These are phyloP conservation scores for Diploptera punctata DNA, from an alignment of 2,888 invertebrate genomes.

Conservation along the genomic window DNA sequence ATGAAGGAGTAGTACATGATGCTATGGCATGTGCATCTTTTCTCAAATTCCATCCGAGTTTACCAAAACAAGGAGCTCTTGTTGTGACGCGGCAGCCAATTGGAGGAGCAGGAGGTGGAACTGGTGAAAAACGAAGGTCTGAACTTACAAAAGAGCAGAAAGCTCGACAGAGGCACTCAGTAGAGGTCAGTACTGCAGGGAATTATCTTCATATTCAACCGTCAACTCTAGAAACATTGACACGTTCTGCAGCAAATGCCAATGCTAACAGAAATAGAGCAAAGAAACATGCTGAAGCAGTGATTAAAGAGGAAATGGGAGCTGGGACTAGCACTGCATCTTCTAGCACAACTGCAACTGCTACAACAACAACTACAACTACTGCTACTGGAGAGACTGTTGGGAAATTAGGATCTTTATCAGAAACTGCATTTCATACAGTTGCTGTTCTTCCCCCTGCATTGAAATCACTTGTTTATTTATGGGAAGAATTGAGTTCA, in stretches of 20 bases:
- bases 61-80: constrained; percentile 79
- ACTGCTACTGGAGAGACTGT: constrained; percentile 8
- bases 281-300: constrained; percentile 49
- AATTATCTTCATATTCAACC: constrained; percentile 81
- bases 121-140: constrained; percentile 56
- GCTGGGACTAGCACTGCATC: constrained; percentile 10
- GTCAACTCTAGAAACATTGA: constrained; percentile 76
- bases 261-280: constrained; percentile 73
- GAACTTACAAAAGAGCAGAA: constrained; percentile 65
- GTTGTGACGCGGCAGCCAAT: constrained; percentile 69
- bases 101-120: constrained; percentile 30
- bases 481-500: constrained; percentile 87
- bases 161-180: constrained; percentile 82
- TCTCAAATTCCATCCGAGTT: constrained; percentile 88
- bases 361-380: constrained; percentile 22
- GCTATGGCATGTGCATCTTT: constrained; percentile 98
- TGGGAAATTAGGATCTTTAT: constrained; percentile 53
- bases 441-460: constrained; percentile 86
- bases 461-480: constrained; percentile 78
- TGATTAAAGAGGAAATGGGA: constrained; percentile 52
- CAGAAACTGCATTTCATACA: constrained; percentile 59
- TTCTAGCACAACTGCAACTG: too few relatives aligned
- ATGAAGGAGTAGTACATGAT: constrained; percentile 96
- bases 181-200: constrained; percentile 75
- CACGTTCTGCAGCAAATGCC: constrained; percentile 80